Evolutionary conservation across 2,888 invertebrate species (phyloP).

Genomic region (Drosophila stalkeri): DNA sequence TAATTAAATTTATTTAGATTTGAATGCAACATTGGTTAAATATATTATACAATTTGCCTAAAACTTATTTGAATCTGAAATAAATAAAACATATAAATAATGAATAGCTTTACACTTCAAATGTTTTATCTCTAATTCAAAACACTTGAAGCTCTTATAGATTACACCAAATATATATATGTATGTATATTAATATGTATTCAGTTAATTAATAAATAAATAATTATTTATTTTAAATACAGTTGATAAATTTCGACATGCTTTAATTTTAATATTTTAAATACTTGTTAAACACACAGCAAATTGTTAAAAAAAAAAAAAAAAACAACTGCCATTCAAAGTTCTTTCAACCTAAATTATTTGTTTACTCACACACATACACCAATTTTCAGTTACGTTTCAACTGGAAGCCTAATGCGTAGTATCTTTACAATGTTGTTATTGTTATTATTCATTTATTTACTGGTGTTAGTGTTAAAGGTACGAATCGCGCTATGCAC

Average conservation of each 20-base stretch:
- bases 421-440: conserved; percentile 21
- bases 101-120: too few species aligned
- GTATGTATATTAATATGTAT: too few species aligned
- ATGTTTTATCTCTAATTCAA: too few species aligned
- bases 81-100: too few species aligned
- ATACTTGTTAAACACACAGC: background rate
- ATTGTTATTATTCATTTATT: conserved; percentile 7
- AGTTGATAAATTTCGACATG: background rate
- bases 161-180: too few species aligned
- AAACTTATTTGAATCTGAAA: too few species aligned
- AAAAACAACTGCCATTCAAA: background rate
- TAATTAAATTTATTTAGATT: too few species aligned
- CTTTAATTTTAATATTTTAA: background rate
- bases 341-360: conserved; percentile 20
- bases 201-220: too few species aligned
- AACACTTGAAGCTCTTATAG: too few species aligned
- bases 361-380: conserved; percentile 1
- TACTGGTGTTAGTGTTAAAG: conserved; percentile 18
- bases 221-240: too few species aligned
- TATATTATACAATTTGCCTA: too few species aligned
- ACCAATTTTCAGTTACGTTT: background rate
- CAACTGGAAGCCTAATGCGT: conserved; percentile 33
- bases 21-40: too few species aligned
- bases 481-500: conserved; percentile 46
- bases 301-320: background rate